A percentile compares a stretch with the other conserved stretches of the same genome.
phyloP scores from a whole-genome alignment of 2,113 vertebrate genomes.

The Genyomyrus donnyi region DNA sequence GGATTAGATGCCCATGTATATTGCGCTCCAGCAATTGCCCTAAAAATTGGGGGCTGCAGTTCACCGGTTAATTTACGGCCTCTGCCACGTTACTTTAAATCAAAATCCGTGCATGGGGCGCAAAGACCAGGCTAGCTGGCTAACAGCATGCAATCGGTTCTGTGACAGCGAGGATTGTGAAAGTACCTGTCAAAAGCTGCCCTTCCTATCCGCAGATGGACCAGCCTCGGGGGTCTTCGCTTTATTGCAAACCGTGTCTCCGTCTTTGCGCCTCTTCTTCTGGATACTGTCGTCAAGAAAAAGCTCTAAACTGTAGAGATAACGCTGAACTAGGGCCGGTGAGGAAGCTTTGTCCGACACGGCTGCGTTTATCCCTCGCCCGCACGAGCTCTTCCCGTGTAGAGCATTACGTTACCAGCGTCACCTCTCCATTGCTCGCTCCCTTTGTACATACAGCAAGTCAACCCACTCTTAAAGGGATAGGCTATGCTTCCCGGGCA shows the following conservation, averaged over 20 bases:
- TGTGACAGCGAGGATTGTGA: background rate
- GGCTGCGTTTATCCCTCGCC: background rate
- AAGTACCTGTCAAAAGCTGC: constrained; percentile 11
- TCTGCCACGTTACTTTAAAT: background rate
- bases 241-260: background rate
- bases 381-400: constrained; percentile 2
- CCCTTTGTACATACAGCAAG: constrained; percentile 30
- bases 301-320: background rate
- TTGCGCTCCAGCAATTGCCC: background rate
- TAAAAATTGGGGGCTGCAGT: background rate
- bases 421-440: constrained; percentile 28
- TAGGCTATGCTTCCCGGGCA: constrained; percentile 14
- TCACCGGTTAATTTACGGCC: background rate
- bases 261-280: background rate
- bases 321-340: background rate
- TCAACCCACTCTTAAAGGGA: constrained; percentile 59
- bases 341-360: background rate
- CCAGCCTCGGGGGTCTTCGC: background rate
- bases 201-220: no score
- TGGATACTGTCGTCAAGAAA: background rate
- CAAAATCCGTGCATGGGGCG: background rate
- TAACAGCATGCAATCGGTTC: background rate
- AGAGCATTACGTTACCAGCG: constrained; percentile 30
- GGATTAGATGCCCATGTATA: background rate
- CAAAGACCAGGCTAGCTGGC: background rate